Base-by-base conservation (phyloP, 2,113 vertebrate species). In the Clarias gariepinus region DNA sequence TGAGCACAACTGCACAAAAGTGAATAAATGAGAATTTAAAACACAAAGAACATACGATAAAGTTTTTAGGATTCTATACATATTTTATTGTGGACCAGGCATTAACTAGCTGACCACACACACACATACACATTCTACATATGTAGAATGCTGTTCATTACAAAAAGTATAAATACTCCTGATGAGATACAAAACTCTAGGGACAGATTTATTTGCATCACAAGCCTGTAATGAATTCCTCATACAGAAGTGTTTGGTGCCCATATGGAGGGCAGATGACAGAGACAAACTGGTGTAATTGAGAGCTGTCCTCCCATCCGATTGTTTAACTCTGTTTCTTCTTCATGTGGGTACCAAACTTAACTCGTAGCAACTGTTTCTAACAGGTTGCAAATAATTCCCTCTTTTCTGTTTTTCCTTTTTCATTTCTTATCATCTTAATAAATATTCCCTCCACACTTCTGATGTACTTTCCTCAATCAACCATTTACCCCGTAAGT, bases 401-500 rank as follows among this genome's bases (percentile, higher is more conserved):
- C 83, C 68, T 80, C 83, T 64, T 76, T 85, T 87, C 73, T 84
- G 53, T 78, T 85, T 85, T 86, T 83, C 60, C 84, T 83, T 69
- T 77, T 55, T 79, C 0, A 61, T 61, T 81, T 81, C 30, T 61
- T 61, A 36, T 81, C 58, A 81, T 21, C 30, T 57, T 74, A 71
- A 80, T 63, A 66, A 86, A 82, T 84, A 89, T 86, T 89, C 87
- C 89, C 85, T 87, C 52, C 88, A 87, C 81, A 82, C 64, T 41
- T 63, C 87, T 63, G 85, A 87, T 88, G 87, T 83, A 69, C 87
- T 80, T 86, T 82, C 87, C 88, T 64, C 82, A 85, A 82, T 89
- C 87, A 78, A 88, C 85, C 81, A 57, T 84, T 76, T 61, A 71
- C 86, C 81, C 83, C 87, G 91, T 91, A 91, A 91, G 91, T 91